These are phyloP conservation scores for Silurus glanis DNA, from an alignment of 2,113 vertebrate genomes.

Conservation along the genomic window DNA sequence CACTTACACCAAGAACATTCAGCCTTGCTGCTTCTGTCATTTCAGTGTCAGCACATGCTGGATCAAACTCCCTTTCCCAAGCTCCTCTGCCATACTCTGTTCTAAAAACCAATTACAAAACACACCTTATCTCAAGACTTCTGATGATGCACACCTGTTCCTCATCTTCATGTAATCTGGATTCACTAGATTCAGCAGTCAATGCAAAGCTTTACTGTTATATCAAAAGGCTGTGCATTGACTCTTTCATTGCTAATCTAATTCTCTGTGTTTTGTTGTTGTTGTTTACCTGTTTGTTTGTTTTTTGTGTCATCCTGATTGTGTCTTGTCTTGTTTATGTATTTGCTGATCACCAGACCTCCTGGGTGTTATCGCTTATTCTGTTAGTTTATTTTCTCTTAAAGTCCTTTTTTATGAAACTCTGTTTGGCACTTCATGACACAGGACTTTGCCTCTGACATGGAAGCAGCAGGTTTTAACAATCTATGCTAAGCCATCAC, in stretches of 20 bases:
- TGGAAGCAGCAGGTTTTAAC: neutral
- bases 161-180: neutral
- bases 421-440: neutral
- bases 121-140: neutral
- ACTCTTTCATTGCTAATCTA: neutral
- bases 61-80: neutral
- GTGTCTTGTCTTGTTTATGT: neutral
- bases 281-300: neutral
- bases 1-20: neutral
- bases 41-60: neutral
- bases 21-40: neutral
- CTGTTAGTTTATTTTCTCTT: neutral
- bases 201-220: neutral
- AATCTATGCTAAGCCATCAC: neutral
- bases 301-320: neutral
- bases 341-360: neutral
- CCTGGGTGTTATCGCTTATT: neutral
- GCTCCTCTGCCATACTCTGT: neutral
- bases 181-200: neutral
- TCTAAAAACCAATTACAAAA: constrained; percentile 10
- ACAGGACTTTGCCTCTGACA: neutral
- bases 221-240: too few relatives aligned
- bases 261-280: neutral
- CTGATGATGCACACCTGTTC: neutral
- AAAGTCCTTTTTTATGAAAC: neutral